Base-by-base conservation (phyloP, 2,888 invertebrate genomes). In the Polymixis lichenea region DNA sequence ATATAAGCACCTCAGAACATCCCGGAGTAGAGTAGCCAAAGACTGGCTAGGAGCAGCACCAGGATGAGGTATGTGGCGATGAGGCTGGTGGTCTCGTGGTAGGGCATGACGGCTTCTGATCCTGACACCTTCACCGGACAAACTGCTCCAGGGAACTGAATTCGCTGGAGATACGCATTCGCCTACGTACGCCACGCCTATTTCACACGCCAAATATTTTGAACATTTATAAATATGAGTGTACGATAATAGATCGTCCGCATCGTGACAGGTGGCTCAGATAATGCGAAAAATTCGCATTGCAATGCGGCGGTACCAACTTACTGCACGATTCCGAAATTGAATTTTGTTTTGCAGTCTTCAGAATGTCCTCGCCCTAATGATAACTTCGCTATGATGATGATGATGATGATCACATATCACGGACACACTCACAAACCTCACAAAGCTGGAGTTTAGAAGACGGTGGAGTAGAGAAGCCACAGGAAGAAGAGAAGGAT, bases 1-100 rank as follows among this genome's bases (percentile, higher is more conserved):
- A 79, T 58, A 76, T 81, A 75, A 64, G 93, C 94, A 95, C 96
- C 95, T 96, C 95, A 96, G 91, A 96, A 96, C 91, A 97, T 89
- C 80, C 98, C 97, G 38, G 97, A 97, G 93, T 98, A 98, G 81
- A 98, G 96, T 60, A 97, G 94, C 97, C 98, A 98, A 71, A 98
- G 96, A 75, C 97, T 97, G 89, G 97, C 96, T 74, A 98, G 95
- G 60, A 98, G 95, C 62, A 97, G 94, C 88, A 98, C 97, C 92
- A 98, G 94, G 92, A 98, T 98, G 89, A 97, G 93, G 91, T 98
- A 98, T 86, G 98, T 98, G 91, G 97, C 97, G 90, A 98, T 95
- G 84, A 98, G 97, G 93, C 97, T 98, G 83, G 97, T 97, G 79
- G 97, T 97, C 95, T 98, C 98, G 92, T 96, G 95, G 93, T 97